phyloP scores from a whole-genome alignment of 2,888 invertebrate genomes.

The Hylaea fasciaria region DNA sequence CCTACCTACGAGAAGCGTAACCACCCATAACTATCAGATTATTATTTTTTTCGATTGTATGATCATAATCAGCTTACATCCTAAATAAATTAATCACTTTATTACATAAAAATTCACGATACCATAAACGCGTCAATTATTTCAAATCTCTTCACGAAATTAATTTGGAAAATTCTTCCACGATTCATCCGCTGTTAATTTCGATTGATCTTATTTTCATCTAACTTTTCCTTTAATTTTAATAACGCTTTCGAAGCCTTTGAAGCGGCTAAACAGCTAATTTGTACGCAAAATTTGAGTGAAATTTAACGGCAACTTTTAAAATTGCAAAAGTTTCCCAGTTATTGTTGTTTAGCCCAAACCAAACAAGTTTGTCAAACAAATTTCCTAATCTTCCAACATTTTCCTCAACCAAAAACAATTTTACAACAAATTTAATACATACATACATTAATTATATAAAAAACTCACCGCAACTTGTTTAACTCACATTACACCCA shows the following conservation, averaged over 20 bases:
- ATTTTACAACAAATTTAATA: neutral
- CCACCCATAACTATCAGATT: no score
- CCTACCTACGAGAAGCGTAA: no score
- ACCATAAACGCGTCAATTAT: no score
- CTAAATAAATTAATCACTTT: no score
- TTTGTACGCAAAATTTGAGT: neutral
- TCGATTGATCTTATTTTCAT: neutral
- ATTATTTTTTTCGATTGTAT: no score
- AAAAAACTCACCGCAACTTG: slow-evolving; percentile 34
- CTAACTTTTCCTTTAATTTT: neutral
- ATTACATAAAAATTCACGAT: no score
- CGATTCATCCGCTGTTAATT: neutral
- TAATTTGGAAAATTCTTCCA: no score
- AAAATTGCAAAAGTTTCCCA: neutral
- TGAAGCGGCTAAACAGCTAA: neutral
- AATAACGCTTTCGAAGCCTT: neutral
- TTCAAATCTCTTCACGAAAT: no score
- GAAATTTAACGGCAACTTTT: neutral
- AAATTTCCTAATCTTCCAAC: neutral
- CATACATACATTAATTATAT: neutral
- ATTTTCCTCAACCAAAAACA: neutral
- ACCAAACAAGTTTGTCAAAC: neutral
- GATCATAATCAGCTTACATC: no score
- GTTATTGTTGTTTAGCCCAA: neutral
- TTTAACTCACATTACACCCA: slow-evolving; percentile 37